Evolutionary conservation across 92 coral and sea anemone species (phyloP), one percentile per base, ranked within the genome.

Genomic region (Blastomussa wellsi): DNA sequence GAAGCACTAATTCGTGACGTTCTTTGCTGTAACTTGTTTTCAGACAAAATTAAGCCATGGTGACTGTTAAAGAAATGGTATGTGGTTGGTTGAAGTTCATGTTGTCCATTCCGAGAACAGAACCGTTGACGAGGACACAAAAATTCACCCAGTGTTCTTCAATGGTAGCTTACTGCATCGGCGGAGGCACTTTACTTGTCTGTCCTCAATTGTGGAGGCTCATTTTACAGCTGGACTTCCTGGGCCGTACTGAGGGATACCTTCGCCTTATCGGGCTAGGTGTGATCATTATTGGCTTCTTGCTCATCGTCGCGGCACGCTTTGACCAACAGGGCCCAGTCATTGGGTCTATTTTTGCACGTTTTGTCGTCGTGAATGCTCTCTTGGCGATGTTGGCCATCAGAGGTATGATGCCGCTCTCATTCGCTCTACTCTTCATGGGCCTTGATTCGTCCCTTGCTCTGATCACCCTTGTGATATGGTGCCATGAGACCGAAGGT

Each of bases 81-180:
- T 69, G 87, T 72, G 37, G 51, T 65, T 90, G 90, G 93, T 82
- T 91, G 47, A 82, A 65, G 55, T 78, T 79, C 76, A 89, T 91
- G 94, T 28, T 91, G 77, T 85, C 92, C 38, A 67, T 83, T 32
- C 92, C 92, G 35, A 52, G 72, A 73, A 68, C 71, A 55, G 44
- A 80, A 36, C 88, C 80, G 20, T 71, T 90, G 86, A 89, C 82
- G 22, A 59, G 72, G 33, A 68, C 86, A 17, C 87, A 82, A 65
- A 84, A 79, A 60, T 91, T 91, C 51, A 90, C 89, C 59, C 78
- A 80, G 65, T 77, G 87, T 78, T 74, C 94, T 22, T 77, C 93
- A 26, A 26, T 89, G 71, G 9, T 89, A 28, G 83, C 92, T 8
- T 91, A 89, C 86, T 36, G 82, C 68, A 57, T 47, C 0, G 94